These are phyloP conservation scores for Epistrophella euchroma DNA, from an alignment of 2,888 invertebrate genomes.

Conservation along the genomic window DNA sequence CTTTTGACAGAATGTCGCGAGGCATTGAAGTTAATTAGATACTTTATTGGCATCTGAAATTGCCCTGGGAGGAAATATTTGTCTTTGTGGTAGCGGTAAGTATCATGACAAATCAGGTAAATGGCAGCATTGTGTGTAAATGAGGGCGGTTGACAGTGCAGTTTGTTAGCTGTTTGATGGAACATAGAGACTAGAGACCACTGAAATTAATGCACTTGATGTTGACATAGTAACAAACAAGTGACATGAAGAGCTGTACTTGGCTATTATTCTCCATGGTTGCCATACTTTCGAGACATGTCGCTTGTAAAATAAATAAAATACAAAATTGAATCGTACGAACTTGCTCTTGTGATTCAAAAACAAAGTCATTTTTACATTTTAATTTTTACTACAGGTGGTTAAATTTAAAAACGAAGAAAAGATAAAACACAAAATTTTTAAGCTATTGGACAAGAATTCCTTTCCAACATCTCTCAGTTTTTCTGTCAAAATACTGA, in stretches of 20 bases:
- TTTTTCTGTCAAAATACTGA: no score
- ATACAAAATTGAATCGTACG: neutral
- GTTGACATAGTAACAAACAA: slow-evolving; percentile 36
- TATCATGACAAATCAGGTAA: slow-evolving; percentile 50
- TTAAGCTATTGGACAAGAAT: no score
- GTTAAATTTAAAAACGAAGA: no score
- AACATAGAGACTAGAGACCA: neutral
- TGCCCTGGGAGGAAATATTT: slow-evolving; percentile 60
- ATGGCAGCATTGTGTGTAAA: slow-evolving; percentile 71
- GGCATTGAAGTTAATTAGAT: slow-evolving; percentile 73
- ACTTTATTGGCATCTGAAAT: slow-evolving; percentile 65
- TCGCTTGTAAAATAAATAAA: neutral
- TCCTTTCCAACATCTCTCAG: no score
- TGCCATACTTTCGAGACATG: neutral
- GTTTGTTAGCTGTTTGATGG: slow-evolving; percentile 30
- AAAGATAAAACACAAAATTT: no score
- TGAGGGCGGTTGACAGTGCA: slow-evolving; percentile 47
- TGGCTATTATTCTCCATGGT: neutral
- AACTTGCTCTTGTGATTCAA: no score
- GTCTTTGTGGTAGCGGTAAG: slow-evolving; percentile 30
- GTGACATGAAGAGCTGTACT: slow-evolving; percentile 8
- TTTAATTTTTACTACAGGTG: no score
- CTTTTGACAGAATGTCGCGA: slow-evolving; percentile 64
- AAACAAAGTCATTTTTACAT: no score
- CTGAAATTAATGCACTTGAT: slow-evolving; percentile 36